These are phyloP conservation scores for Monochamus alternatus DNA, from an alignment of 2,888 invertebrate genomes.

Conservation along the genomic window DNA sequence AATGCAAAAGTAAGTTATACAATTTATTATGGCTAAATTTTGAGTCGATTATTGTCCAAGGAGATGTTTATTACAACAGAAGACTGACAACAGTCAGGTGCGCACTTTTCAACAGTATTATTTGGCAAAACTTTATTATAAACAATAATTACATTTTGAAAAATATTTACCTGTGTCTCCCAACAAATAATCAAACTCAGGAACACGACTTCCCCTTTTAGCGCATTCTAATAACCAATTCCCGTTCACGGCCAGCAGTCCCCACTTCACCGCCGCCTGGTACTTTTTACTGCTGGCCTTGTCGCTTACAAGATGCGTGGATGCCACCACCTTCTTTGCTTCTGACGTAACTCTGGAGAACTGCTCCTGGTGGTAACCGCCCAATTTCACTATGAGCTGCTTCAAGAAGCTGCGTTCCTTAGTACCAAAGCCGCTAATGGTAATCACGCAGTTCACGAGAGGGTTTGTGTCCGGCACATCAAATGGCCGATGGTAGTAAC, in stretches of 20 bases:
- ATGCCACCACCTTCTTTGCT: slow-evolving; percentile 73
- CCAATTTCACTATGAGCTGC: slow-evolving; percentile 80
- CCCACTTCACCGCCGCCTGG: slow-evolving; percentile 88
- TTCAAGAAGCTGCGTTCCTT: slow-evolving; percentile 83
- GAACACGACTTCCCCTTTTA: slow-evolving; percentile 72
- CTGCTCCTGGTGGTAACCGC: slow-evolving; percentile 78
- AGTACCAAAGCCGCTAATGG: slow-evolving; percentile 84
- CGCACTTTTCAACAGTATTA: too few relatives aligned
- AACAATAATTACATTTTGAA: too few relatives aligned
- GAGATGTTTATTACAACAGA: too few relatives aligned
- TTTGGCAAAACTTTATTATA: too few relatives aligned
- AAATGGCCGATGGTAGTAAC: slow-evolving; percentile 83
- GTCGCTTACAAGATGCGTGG: slow-evolving; percentile 88
- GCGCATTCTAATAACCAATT: slow-evolving; percentile 86
- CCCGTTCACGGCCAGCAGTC: slow-evolving; percentile 83
- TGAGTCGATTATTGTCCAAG: too few relatives aligned
- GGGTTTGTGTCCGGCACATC: slow-evolving; percentile 70
- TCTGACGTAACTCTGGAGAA: slow-evolving; percentile 76
- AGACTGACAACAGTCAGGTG: too few relatives aligned
- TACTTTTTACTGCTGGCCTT: slow-evolving; percentile 86
- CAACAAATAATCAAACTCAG: slow-evolving; percentile 75
- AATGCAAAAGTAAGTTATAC: too few relatives aligned
- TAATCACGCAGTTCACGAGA: slow-evolving; percentile 81
- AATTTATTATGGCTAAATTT: too few relatives aligned
- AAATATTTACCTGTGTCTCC: slow-evolving; percentile 67